Evolutionary conservation across 2,888 invertebrate species (phyloP).

Genomic region (Linnaemya tessellans): DNA sequence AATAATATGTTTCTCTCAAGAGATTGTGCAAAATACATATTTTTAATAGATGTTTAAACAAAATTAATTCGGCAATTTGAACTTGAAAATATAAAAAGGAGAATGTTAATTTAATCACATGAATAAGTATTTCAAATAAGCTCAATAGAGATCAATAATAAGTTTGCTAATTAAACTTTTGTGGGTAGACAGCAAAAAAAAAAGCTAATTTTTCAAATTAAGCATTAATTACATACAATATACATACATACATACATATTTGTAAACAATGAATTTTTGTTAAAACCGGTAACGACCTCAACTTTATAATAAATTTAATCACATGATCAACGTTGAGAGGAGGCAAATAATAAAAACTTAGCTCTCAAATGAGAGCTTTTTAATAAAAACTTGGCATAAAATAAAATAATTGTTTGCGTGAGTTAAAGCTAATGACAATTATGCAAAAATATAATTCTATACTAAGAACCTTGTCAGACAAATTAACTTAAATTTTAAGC

Average conservation of each 20-base stretch:
- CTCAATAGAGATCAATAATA: not conserved
- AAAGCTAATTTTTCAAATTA: not conserved
- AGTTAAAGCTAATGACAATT: not conserved
- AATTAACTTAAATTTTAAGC: not conserved
- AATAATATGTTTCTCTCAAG: not conserved
- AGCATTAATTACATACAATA: not conserved
- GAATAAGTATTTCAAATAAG: not conserved
- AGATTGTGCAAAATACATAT: not conserved
- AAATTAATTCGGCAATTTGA: not conserved
- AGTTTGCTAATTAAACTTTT: not conserved
- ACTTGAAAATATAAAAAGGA: not conserved
- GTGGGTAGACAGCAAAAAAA: not conserved
- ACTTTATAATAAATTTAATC: not conserved
- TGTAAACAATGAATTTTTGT: not conserved
- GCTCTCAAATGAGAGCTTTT: not conserved
- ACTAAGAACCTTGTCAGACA: not conserved
- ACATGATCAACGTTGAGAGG: not conserved
- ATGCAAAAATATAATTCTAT: not conserved
- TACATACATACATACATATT: not conserved
- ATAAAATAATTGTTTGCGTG: not conserved
- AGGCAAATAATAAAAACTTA: not conserved
- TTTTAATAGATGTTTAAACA: not conserved
- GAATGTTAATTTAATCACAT: not conserved
- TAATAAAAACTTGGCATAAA: not conserved
- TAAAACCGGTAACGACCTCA: not conserved